A percentile compares a stretch with the other conserved stretches of the same genome.
Evolutionary conservation across 2,113 vertebrate genomes (phyloP).

Genomic region (Microtus montanus): DNA sequence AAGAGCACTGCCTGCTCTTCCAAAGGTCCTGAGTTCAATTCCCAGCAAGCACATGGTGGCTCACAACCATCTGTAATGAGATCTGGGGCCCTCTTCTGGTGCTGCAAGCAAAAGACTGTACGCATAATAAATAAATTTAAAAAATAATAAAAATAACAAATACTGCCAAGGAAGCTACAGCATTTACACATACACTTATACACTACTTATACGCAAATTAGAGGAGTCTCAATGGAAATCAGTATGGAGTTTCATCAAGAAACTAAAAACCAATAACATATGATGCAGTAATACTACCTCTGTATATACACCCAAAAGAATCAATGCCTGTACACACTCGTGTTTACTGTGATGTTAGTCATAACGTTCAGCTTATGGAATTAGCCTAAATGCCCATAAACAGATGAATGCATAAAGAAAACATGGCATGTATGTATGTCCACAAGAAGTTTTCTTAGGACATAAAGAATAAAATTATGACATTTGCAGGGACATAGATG

Average conservation of each 20-base stretch:
- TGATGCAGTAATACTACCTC: not conserved
- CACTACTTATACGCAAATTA: not conserved
- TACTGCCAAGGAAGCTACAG: not conserved
- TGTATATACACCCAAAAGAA: not conserved
- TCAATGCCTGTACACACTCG: too few relatives aligned
- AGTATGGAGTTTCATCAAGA: not conserved
- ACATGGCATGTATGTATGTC: not conserved
- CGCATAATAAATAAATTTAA: too few relatives aligned
- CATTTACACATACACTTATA: not conserved
- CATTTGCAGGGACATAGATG: not conserved
- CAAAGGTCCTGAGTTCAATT: too few relatives aligned
- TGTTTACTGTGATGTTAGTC: not conserved
- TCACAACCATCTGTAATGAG: too few relatives aligned
- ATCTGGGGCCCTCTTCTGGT: too few relatives aligned
- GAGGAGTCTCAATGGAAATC: not conserved
- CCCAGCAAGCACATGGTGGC: too few relatives aligned
- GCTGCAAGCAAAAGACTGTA: too few relatives aligned
- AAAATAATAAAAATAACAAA: not conserved
- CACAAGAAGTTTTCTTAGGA: not conserved
- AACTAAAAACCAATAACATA: not conserved
- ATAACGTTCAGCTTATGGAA: not conserved
- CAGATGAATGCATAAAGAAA: not conserved
- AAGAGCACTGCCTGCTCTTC: too few relatives aligned
- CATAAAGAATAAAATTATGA: not conserved
- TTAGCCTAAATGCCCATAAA: not conserved